Base-by-base conservation (phyloP, 2,797 vertebrate genomes). In the Ciconia nigra region DNA sequence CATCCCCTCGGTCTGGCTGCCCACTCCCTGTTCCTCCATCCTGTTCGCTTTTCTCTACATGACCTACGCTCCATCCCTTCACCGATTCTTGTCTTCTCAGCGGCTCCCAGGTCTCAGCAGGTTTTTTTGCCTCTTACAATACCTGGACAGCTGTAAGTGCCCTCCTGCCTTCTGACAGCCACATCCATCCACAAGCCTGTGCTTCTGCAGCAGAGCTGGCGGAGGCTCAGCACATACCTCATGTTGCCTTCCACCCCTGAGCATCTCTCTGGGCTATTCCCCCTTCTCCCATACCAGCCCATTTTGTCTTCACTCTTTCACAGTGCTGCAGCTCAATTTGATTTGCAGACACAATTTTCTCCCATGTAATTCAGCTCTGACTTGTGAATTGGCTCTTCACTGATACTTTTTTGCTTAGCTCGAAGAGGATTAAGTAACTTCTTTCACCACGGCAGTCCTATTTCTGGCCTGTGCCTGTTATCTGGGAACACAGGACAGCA, bases 351-450 rank as follows among this genome's bases (percentile, higher is more conserved):
- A 83, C 84, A 69, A 71, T 96, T 96, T 96, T 89, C 73, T 92
- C 52, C 65, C 6, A 1, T 51, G 77, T 83, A 93, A 95, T 90
- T 95, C 91, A 95, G 87, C 72, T 93, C 81, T 95, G 52, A 41
- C 51, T 47, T 90, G 70, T 94, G 89, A 97, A 96, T 83, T 83
- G 69, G 44, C 87, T 97, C 90, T 97, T 94, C 55, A 88, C 87
- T 83, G 91, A 72, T 83, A 95, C 15, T 15, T 80, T 97, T 96
- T 83, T 94, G 72, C 84, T 96, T 83, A 80, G 72, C 92, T 88
- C 2, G 17, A 93, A 96, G 93, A 90, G 89, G 96, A 97, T 97
- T 97, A 97, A 96, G 89, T 61, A 94, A 97, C 71, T 94, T 83
- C 90, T 97, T 97, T 95, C 76, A 96, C 90, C 78, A 57, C n/a